Base-by-base conservation (phyloP, 2,113 vertebrate genomes). In the Capreolus pygargus region DNA sequence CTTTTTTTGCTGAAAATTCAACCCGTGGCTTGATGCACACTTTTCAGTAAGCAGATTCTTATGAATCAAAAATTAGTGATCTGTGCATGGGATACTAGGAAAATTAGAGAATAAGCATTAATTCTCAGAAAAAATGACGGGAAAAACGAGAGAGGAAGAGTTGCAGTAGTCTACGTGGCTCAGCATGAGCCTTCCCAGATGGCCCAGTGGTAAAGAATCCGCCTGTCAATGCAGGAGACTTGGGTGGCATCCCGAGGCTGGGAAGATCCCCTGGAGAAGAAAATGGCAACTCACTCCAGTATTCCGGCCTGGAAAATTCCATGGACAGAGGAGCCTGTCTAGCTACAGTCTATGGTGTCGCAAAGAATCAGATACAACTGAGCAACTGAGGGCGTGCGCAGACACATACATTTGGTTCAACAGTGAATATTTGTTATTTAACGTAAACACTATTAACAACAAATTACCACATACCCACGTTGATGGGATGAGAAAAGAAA, bases 31-130 rank as follows among this genome's bases (percentile, higher is more conserved):
- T 61, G 64, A 95, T 21, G 21, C 2, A 25, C 0, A 78, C 50
- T 89, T 95, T 84, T 85, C 28, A 52, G 16, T 94, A 36, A 92
- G 12, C 50, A 45, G 83, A 85, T 87, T 95, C 45, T n/a, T 97
- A 86, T 61, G 64, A 85, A 95, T 79, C 70, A 95, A 23, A 82
- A 74, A 7, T 54, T 30, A 76, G 36, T 78, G 50, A 67, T 39
- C 11, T 85, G 17, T 78, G 67, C 25, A 57, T 50, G 30, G 30
- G 60, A 33, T 39, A 50, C 30, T 28, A 57, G 54, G 30, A 33
- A 93, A 60, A 60, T 82, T 13, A 89, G 14, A 76, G 85, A 90
- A 91, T 28, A 95, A 94, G 55, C 70, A 74, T 60, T 95, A 85
- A 74, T 76, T 90, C 33, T 78, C 23, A 28, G 52, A 33, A 57